These are phyloP conservation scores for Folsomia candida DNA, from an alignment of 2,888 invertebrate genomes.

Conservation along the genomic window DNA sequence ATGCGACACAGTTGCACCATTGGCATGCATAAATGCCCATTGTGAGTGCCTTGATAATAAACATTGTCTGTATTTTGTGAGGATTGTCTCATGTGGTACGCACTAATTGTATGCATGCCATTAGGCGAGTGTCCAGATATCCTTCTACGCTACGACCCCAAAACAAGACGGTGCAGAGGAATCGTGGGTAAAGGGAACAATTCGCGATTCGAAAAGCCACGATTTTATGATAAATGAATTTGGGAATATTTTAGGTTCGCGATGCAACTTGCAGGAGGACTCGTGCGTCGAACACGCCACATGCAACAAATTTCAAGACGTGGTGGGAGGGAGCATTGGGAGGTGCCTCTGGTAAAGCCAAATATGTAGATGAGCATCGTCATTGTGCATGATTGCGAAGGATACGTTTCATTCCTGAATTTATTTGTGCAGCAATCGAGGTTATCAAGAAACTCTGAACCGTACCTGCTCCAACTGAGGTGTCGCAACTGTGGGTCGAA, in stretches of 20 bases:
- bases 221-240: too few species aligned
- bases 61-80: too few species aligned
- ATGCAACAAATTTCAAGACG: constrained; percentile 25
- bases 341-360: constrained; percentile 24
- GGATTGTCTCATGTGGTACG: too few species aligned
- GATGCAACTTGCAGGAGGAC: constrained; percentile 20
- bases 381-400: background rate
- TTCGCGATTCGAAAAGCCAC: too few species aligned
- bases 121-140: constrained; percentile 19
- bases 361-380: background rate
- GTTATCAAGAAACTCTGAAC: constrained; percentile 25
- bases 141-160: constrained; percentile 24
- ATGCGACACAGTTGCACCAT: constrained; percentile 26
- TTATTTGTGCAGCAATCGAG: constrained; percentile 23
- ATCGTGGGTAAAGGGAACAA: constrained; percentile 18
- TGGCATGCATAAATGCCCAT: constrained; percentile 15
- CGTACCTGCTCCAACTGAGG: constrained; percentile 34
- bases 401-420: too few species aligned
- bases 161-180: constrained; percentile 28
- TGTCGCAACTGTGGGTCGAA: background rate
- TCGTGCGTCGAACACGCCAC: constrained; percentile 34
- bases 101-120: too few species aligned
- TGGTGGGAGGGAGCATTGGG: constrained; percentile 25
- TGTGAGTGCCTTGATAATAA: background rate
- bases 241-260: background rate